Evolutionary conservation across 2,888 invertebrate species (phyloP).

Genomic region (Yponomeuta evonymella): DNA sequence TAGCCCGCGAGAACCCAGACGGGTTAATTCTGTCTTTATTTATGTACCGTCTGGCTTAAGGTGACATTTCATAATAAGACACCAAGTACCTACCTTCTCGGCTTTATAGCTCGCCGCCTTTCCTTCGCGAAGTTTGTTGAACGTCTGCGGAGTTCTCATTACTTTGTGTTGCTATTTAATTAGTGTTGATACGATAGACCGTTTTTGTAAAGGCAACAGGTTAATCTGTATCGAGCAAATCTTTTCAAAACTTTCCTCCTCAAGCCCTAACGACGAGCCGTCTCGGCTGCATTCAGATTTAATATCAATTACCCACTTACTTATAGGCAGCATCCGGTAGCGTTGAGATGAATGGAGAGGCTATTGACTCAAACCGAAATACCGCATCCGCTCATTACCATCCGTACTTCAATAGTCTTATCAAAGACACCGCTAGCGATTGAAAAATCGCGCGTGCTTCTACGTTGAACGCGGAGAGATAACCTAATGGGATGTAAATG

Average conservation of each 20-base stretch:
- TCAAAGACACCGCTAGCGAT: slow-evolving; percentile 22
- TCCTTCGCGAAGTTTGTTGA: slow-evolving; percentile 45
- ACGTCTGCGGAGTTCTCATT: slow-evolving; percentile 38
- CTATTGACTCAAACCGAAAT: slow-evolving; percentile 45
- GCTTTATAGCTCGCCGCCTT: slow-evolving; percentile 31
- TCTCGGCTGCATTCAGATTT: slow-evolving; percentile 1
- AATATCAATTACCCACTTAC: slow-evolving; percentile 5
- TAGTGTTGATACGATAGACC: slow-evolving; percentile 16
- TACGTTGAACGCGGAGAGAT: background rate
- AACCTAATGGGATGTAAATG: background rate
- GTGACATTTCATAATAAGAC: slow-evolving; percentile 71
- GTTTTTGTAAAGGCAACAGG: slow-evolving; percentile 18
- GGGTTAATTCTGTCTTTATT: slow-evolving; percentile 69
- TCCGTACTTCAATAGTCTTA: slow-evolving; percentile 40
- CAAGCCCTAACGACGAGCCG: background rate
- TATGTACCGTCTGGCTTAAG: slow-evolving; percentile 67
- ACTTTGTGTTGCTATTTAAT: slow-evolving; percentile 26
- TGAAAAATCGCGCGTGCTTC: background rate
- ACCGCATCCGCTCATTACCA: slow-evolving; percentile 59
- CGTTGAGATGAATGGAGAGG: slow-evolving; percentile 24
- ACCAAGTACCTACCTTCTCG: slow-evolving; percentile 39
- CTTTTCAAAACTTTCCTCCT: background rate
- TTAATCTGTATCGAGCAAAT: background rate
- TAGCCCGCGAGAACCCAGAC: slow-evolving; percentile 55
- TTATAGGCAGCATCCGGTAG: slow-evolving; percentile 8